Percentiles rank a stretch among this genome's conserved stretches.
phyloP scores from a whole-genome alignment of 2,797 vertebrate genomes.

The Oryzias dopingdopingensis region DNA sequence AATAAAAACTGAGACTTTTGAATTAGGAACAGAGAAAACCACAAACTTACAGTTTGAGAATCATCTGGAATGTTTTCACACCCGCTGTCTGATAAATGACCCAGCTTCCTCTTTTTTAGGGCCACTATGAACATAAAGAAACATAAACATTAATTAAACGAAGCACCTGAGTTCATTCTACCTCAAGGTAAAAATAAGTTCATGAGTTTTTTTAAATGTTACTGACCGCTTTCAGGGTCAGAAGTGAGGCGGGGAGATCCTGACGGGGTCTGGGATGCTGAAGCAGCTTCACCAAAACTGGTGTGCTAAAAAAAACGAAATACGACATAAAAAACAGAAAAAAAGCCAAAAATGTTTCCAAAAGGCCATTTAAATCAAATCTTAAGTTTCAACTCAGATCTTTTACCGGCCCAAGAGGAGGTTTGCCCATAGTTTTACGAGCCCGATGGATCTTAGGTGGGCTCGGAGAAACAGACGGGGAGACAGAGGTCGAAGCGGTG shows the following conservation, averaged over 20 bases:
- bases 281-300: conserved; percentile 57
- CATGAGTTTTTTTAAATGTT: background rate
- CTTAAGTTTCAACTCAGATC: background rate
- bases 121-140: conserved; percentile 31
- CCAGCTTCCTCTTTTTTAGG: conserved; percentile 73
- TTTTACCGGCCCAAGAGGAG: conserved; percentile 80
- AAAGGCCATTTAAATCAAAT: background rate
- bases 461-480: conserved; percentile 55
- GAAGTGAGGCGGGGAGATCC: conserved; percentile 44
- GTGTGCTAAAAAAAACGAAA: conserved; percentile 11
- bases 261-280: conserved; percentile 39
- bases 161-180: too few relatives aligned
- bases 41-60: conserved; percentile 13
- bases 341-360: background rate
- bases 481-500: conserved; percentile 49
- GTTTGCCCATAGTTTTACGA: conserved; percentile 90
- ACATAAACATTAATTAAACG: background rate
- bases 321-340: background rate
- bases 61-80: conserved; percentile 49
- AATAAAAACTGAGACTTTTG: background rate
- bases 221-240: conserved; percentile 62
- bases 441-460: conserved; percentile 86
- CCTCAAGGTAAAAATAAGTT: too few relatives aligned
- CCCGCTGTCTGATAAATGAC: conserved; percentile 46
- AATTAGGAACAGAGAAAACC: background rate